These are phyloP conservation scores for Grantiella picta DNA, from an alignment of 2,113 vertebrate species.

Conservation along the genomic window DNA sequence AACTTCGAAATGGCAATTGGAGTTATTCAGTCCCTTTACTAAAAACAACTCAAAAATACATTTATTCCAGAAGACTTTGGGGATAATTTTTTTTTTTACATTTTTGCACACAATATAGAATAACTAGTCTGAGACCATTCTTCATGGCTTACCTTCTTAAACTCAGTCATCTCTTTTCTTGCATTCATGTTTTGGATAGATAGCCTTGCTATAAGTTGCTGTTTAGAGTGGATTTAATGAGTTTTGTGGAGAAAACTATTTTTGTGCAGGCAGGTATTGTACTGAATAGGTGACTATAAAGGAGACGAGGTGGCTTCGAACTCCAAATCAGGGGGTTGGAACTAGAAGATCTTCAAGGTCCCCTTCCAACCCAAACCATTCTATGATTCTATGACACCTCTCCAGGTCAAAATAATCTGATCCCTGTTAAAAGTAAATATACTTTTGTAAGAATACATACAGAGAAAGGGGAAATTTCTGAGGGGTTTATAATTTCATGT, in stretches of 20 bases:
- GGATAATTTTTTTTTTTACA: background rate
- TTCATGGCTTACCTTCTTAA: background rate
- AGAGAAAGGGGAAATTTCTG: background rate
- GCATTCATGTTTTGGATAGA: background rate
- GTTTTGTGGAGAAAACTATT: background rate
- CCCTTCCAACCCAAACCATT: background rate
- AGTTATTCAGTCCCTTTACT: background rate
- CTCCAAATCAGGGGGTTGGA: background rate
- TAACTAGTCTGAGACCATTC: background rate
- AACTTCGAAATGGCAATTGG: background rate
- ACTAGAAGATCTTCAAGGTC: background rate
- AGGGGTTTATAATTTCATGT: background rate
- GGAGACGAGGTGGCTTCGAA: background rate
- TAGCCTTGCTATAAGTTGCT: background rate
- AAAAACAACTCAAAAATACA: slow-evolving; percentile 20
- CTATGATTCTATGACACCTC: background rate
- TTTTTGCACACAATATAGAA: background rate
- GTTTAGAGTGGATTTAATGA: background rate
- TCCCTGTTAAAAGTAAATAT: background rate
- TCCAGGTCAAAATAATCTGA: background rate
- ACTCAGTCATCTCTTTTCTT: background rate
- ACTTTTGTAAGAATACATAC: background rate
- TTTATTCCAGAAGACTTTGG: background rate
- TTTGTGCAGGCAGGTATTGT: background rate
- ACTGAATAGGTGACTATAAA: background rate